These are phyloP conservation scores for Lagorchestes hirsutus DNA, from an alignment of 2,797 vertebrate species.

Conservation along the genomic window DNA sequence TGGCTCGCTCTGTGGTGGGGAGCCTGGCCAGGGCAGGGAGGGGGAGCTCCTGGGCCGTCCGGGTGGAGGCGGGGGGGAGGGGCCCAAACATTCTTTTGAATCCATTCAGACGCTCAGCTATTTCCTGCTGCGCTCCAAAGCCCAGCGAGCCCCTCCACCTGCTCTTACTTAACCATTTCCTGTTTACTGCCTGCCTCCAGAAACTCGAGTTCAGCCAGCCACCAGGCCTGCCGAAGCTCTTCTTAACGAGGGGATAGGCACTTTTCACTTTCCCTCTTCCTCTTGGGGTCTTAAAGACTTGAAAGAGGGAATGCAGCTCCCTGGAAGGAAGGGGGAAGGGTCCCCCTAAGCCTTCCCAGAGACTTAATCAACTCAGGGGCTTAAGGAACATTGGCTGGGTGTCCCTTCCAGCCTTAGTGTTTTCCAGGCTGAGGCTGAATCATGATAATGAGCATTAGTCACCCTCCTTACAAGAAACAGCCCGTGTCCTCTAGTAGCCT, in stretches of 20 bases:
- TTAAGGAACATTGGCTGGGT: neutral
- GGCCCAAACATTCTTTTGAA: constrained; percentile 76
- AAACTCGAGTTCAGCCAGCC: constrained; percentile 63
- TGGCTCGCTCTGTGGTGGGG: no score
- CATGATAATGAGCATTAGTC: constrained; percentile 21
- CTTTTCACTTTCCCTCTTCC: constrained; percentile 1
- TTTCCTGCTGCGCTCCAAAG: constrained; percentile 85
- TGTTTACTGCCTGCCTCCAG: constrained; percentile 82
- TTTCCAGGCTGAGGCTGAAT: constrained; percentile 28
- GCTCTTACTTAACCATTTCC: constrained; percentile 88
- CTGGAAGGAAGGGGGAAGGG: neutral
- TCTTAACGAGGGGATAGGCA: neutral
- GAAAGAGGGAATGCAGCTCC: neutral
- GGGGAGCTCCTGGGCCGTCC: neutral
- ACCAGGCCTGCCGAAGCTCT: constrained; percentile 5
- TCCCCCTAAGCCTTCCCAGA: neutral
- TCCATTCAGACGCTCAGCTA: constrained; percentile 85
- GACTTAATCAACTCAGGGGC: neutral
- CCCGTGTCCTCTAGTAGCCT: neutral
- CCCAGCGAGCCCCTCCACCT: constrained; percentile 82
- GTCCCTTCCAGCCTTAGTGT: neutral
- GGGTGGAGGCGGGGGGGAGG: constrained; percentile 39
- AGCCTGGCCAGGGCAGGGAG: neutral
- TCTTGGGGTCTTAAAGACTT: neutral
- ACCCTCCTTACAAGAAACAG: neutral